A percentile compares a stretch with the other conserved stretches of the same genome.
phyloP scores from a whole-genome alignment of 2,797 vertebrate genomes.

The Molossus alvarezi region DNA sequence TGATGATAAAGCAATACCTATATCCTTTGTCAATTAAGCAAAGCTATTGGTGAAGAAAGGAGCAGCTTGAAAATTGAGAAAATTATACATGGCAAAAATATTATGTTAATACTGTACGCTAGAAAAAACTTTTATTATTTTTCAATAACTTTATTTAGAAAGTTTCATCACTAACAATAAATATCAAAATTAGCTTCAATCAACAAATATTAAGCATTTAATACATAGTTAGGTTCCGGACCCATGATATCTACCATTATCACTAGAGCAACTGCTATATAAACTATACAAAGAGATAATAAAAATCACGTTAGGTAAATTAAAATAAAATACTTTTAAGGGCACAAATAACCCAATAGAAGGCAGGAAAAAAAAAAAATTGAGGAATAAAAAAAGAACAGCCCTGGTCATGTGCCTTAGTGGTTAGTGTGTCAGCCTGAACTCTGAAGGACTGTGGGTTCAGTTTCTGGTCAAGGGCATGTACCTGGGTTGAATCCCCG shows the following conservation, averaged over 20 bases:
- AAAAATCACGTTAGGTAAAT: neutral
- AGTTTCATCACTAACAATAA: slow-evolving; percentile 17
- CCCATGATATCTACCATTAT: neutral
- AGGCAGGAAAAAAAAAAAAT: neutral
- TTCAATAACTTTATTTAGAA: slow-evolving; percentile 20
- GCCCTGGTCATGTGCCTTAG: too few relatives aligned
- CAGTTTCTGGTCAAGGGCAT: too few relatives aligned
- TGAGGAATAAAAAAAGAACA: neutral
- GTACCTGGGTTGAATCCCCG: too few relatives aligned
- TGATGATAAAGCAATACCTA: neutral
- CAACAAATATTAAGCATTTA: slow-evolving; percentile 22
- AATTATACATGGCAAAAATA: neutral
- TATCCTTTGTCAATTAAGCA: slow-evolving; percentile 51
- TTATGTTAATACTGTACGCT: neutral
- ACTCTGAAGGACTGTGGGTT: too few relatives aligned
- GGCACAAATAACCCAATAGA: neutral
- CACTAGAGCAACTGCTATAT: neutral
- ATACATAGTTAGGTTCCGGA: neutral
- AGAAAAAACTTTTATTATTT: neutral
- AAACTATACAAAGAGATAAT: slow-evolving; percentile 8
- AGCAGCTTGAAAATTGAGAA: neutral
- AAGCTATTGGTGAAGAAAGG: slow-evolving; percentile 17
- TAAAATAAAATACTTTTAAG: slow-evolving; percentile 25
- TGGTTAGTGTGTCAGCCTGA: too few relatives aligned
- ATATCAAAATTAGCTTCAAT: neutral